phyloP scores from a whole-genome alignment of 1,140 invertebrate species.

The Melanaphis sacchari region DNA sequence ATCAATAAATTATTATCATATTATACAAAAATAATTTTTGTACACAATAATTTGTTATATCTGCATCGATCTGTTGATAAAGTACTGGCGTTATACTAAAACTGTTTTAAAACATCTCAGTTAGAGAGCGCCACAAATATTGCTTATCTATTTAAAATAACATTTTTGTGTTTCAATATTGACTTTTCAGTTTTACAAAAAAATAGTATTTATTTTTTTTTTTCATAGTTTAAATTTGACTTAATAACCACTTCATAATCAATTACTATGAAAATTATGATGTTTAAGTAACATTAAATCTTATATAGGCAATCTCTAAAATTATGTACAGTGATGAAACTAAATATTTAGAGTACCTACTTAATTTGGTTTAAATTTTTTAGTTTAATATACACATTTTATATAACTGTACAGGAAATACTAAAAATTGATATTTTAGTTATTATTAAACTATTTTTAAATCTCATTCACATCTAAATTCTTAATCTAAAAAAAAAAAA shows the following conservation, averaged over 20 bases:
- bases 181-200: background rate
- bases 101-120: background rate
- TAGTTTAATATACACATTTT: too few relatives aligned
- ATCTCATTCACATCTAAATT: background rate
- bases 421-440: too few relatives aligned
- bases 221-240: background rate
- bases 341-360: background rate
- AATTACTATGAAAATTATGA: background rate
- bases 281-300: background rate
- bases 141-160: background rate
- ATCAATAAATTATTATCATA: too few relatives aligned
- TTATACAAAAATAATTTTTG: too few relatives aligned
- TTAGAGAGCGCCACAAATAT: constrained; percentile 16
- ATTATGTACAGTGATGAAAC: background rate
- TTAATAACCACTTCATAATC: background rate
- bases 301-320: background rate
- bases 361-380: background rate
- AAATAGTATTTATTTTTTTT: background rate
- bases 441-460: too few relatives aligned
- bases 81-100: background rate
- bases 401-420: too few relatives aligned
- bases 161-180: background rate
- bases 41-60: background rate
- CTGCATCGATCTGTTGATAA: background rate
- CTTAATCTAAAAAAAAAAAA: too few relatives aligned